Evolutionary conservation across 1,140 invertebrate genomes (phyloP), one percentile per base, ranked within the genome.

Genomic region (Eufriesea mexicana): DNA sequence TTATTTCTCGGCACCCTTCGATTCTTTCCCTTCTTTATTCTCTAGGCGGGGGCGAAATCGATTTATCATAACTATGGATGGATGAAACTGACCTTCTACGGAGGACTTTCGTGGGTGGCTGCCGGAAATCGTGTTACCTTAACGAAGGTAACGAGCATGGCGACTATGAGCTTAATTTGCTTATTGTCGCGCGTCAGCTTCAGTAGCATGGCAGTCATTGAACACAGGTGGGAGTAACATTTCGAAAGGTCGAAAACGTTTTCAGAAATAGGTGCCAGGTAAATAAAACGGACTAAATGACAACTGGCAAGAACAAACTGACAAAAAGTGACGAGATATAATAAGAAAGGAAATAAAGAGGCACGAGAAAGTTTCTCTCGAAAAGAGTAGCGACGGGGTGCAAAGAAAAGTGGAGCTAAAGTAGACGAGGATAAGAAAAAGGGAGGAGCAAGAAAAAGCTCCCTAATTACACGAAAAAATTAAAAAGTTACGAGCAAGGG

Each of bases 1-100:
- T 35, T 12, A 18, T 20, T 64, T 42, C 16, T 64, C 9, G 10
- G 20, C 9, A 23, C 35, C n/a, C 47, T 25, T 14, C 25, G 9
- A 16, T 25, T 54, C 18, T 35, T 51, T 51, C 45, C 18, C 67
- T 12, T 20, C 25, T 10, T 51, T 28, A 28, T 12, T 66, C 35
- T 9, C 18, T n/a, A 23, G 55, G 55, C 42, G 61, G 59, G 14
- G 12, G 45, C 14, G 25, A 35, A n/a, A 76, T 71, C 42, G 54
- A 71, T 59, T 79, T 71, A 61, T 79, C 67, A 71, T 79, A 79
- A 25, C 45, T 42, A 5, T n/a, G n/a, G 45, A 51, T 42, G 67
- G 67, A 79, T 47, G 45, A 71, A 61, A 79, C 35, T 51, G 67
- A 71, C 66, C 77, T 79, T 79, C 54, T 61, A 47, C 5, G 55